Percentiles rank a stretch among this genome's conserved stretches.
phyloP scores from a whole-genome alignment of 2,113 vertebrate species.

The Petromus typicus region DNA sequence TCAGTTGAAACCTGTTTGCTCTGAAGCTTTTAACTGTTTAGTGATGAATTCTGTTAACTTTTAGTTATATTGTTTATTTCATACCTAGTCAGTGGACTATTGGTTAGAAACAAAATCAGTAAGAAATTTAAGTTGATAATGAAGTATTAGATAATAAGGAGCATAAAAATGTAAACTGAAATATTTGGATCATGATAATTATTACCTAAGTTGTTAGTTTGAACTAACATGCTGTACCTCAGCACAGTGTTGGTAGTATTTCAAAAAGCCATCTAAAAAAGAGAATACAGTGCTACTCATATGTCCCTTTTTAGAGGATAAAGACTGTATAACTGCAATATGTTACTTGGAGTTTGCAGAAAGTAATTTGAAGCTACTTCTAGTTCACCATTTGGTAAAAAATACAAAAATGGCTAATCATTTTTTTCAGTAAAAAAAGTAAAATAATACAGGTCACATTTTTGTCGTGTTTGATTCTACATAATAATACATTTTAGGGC shows the following conservation, averaged over 20 bases:
- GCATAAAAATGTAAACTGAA: constrained; percentile 18
- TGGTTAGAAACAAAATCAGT: neutral
- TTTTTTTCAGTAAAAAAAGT: neutral
- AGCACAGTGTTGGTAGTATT: neutral
- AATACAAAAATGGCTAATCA: neutral
- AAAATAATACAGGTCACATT: neutral
- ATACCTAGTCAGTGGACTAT: neutral
- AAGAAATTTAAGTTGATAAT: constrained; percentile 24
- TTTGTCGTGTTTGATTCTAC: neutral
- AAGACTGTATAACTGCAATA: neutral
- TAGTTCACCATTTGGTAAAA: constrained; percentile 17
- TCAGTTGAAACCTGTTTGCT: neutral
- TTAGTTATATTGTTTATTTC: neutral
- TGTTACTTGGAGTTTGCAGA: constrained; percentile 24
- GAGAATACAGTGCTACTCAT: neutral
- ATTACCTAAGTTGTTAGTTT: constrained; percentile 1
- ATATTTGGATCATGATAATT: constrained; percentile 13
- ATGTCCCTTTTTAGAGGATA: constrained; percentile 23
- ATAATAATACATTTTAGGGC: neutral
- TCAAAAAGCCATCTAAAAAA: neutral
- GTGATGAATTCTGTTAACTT: neutral
- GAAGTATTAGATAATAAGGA: neutral
- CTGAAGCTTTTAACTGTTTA: constrained; percentile 16
- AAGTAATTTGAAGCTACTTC: neutral
- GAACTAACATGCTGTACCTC: neutral